phyloP scores from a whole-genome alignment of 2,888 invertebrate species.

The Pristionchus mayeri region DNA sequence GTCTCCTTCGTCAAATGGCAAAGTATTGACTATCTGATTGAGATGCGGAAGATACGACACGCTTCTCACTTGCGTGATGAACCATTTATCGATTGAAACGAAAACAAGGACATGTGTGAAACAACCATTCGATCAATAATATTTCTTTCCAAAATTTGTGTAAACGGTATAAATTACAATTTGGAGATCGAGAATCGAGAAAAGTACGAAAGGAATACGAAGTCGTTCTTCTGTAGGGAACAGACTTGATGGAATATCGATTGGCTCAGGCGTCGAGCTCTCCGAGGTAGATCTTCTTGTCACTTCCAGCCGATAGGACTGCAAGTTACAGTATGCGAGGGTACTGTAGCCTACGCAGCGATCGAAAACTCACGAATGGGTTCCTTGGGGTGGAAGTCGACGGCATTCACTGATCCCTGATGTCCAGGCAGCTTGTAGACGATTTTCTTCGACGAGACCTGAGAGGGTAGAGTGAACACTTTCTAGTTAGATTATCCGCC shows the following conservation, averaged over 20 bases:
- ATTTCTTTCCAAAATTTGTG: neutral
- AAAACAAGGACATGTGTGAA: neutral
- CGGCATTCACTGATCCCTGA: constrained; percentile 95
- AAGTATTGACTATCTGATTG: too few relatives aligned
- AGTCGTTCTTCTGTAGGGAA: neutral
- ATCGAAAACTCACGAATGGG: constrained; percentile 83
- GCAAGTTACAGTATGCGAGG: constrained; percentile 74
- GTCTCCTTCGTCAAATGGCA: too few relatives aligned
- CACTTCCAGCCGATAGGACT: constrained; percentile 93
- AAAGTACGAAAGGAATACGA: neutral
- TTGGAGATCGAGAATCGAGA: constrained; percentile 28
- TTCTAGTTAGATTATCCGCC: neutral
- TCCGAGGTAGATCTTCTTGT: constrained; percentile 94
- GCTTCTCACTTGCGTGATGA: neutral
- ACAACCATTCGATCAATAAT: constrained; percentile 11
- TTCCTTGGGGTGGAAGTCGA: constrained; percentile 94
- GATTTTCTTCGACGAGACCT: constrained; percentile 88
- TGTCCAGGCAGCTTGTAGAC: constrained; percentile 97
- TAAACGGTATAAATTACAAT: constrained; percentile 27
- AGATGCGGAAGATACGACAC: too few relatives aligned
- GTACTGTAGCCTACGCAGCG: neutral
- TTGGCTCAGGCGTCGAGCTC: constrained; percentile 85
- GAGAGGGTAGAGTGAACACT: neutral
- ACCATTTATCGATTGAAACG: constrained; percentile 30
- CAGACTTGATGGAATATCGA: neutral